Percentiles rank a stretch among this genome's conserved stretches.
Evolutionary conservation across 2,888 invertebrate species (phyloP).

Genomic region (Galeruca laticollis): DNA sequence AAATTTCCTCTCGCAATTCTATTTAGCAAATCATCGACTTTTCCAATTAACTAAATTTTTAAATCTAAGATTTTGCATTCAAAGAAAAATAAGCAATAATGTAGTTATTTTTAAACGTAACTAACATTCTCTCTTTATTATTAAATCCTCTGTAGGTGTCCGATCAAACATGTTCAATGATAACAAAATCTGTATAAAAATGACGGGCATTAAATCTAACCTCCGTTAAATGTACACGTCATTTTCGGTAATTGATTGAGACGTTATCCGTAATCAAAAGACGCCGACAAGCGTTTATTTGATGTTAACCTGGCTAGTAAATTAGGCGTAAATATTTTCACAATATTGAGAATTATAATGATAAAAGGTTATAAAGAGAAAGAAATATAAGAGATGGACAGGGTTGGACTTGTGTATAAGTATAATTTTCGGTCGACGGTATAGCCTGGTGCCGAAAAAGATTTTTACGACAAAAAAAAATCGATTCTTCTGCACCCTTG

Average conservation of each 20-base stretch:
- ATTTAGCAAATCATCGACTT: too few species aligned
- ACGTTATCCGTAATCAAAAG: slow-evolving; percentile 31
- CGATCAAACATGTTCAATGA: neutral
- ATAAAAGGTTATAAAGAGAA: slow-evolving; percentile 12
- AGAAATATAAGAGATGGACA: neutral
- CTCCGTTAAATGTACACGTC: slow-evolving; percentile 30
- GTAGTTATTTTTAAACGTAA: too few species aligned
- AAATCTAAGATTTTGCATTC: too few species aligned
- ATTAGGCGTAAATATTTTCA: slow-evolving; percentile 34
- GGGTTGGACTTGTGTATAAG: neutral
- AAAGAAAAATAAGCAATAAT: too few species aligned
- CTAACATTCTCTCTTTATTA: too few species aligned
- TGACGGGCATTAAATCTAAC: slow-evolving; percentile 7
- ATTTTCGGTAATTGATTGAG: slow-evolving; percentile 35
- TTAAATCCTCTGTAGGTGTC: neutral
- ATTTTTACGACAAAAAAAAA: too few species aligned
- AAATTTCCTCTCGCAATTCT: too few species aligned
- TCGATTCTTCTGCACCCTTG: too few species aligned
- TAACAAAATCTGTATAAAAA: neutral
- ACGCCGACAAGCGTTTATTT: slow-evolving; percentile 29
- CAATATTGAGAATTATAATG: slow-evolving; percentile 34
- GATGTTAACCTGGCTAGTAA: slow-evolving; percentile 33
- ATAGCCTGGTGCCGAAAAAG: too few species aligned
- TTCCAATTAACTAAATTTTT: too few species aligned
- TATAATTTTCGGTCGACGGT: too few species aligned